Evolutionary conservation across 2,888 invertebrate species (phyloP).

Genomic region (Hydraecia micacea): DNA sequence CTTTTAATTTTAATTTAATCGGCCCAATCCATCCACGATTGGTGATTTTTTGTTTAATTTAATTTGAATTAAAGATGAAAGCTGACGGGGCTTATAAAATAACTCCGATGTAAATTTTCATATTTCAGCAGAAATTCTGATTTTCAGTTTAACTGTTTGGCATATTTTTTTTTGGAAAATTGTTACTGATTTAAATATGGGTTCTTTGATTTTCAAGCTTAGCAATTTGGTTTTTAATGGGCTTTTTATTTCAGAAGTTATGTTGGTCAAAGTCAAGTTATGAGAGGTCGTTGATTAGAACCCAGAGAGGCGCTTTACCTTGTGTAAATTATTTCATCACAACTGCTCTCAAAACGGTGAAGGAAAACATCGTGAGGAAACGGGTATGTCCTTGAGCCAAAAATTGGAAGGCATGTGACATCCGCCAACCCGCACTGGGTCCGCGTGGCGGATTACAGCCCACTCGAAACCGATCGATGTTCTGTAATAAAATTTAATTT

Average conservation of each 20-base stretch:
- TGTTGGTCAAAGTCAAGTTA: not conserved
- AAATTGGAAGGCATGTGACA: too few relatives aligned
- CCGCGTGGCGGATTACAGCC: too few relatives aligned
- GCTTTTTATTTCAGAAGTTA: not conserved
- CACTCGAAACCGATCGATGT: too few relatives aligned
- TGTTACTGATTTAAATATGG: conserved; percentile 15
- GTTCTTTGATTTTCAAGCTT: conserved; percentile 1
- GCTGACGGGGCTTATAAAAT: conserved; percentile 36
- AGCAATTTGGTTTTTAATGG: not conserved
- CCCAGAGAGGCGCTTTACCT: not conserved
- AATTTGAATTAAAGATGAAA: conserved; percentile 29
- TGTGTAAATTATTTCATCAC: not conserved
- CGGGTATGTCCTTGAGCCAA: too few relatives aligned
- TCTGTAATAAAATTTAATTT: too few relatives aligned
- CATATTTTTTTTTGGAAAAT: not conserved
- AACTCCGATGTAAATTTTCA: conserved; percentile 13
- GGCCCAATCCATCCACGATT: conserved; percentile 15
- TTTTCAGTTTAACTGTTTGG: conserved; percentile 10
- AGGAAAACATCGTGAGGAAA: too few relatives aligned
- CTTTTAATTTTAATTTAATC: conserved; percentile 16
- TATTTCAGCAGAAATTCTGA: conserved; percentile 30
- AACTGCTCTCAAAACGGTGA: not conserved
- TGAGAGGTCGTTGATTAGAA: not conserved
- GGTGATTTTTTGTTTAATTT: conserved; percentile 35
- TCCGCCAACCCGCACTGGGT: too few relatives aligned